Conservation (phyloP, 2,888 invertebrate genomes). For the Troides helena region DNA sequence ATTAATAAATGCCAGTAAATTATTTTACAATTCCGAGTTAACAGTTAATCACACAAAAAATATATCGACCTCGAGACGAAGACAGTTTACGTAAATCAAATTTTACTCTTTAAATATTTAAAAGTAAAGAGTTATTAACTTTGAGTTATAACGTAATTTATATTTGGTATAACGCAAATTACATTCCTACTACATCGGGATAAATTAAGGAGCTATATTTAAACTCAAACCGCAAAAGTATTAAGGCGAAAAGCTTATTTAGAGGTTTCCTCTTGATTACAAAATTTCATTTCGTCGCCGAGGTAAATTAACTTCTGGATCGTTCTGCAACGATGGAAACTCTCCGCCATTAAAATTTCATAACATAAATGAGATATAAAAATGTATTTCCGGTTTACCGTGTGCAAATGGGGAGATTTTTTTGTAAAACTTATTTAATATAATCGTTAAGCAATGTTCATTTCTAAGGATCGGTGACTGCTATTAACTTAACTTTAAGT, state of each 20-base stretch:
- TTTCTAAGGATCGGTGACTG: too few species aligned
- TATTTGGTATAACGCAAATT: not conserved
- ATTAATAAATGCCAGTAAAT: too few species aligned
- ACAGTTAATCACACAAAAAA: too few species aligned
- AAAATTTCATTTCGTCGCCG: conserved; percentile 27
- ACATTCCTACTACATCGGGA: not conserved
- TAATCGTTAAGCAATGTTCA: too few species aligned
- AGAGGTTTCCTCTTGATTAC: conserved; percentile 22
- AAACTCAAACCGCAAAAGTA: conserved; percentile 18
- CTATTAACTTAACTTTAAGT: too few species aligned
- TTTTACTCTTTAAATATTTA: too few species aligned
- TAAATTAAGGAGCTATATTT: conserved; percentile 14
- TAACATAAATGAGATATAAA: conserved; percentile 14
- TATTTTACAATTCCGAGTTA: too few species aligned
- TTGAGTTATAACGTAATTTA: too few species aligned
- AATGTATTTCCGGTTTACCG: conserved; percentile 2
- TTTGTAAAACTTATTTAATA: too few species aligned
- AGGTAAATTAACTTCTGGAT: conserved; percentile 25
- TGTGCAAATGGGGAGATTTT: not conserved
- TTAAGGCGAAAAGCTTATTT: conserved; percentile 20
- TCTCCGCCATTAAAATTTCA: conserved; percentile 18
- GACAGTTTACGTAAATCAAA: too few species aligned
- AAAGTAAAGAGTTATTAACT: too few species aligned
- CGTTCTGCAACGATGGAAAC: conserved; percentile 23
- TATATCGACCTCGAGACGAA: too few species aligned